phyloP scores from a whole-genome alignment of 2,113 vertebrate genomes.

The Planiliza haematocheilus region DNA sequence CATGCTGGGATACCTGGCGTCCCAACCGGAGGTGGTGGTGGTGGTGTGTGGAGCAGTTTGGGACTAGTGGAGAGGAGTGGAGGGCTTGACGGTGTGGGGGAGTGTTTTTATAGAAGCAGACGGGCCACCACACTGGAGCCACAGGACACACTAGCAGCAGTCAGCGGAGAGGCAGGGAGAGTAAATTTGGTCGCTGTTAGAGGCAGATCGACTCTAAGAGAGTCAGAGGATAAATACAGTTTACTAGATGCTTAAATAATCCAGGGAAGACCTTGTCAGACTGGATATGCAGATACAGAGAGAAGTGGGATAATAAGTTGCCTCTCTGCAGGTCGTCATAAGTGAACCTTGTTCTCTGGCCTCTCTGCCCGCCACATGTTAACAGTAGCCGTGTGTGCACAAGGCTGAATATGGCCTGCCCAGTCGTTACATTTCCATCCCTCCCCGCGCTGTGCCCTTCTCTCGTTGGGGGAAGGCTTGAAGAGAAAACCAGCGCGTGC shows the following conservation, averaged over 20 bases:
- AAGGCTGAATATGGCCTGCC: constrained; percentile 21
- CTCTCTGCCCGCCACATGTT: constrained; percentile 49
- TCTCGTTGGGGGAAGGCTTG: constrained; percentile 9
- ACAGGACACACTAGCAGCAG: constrained; percentile 73
- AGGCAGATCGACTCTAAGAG: constrained; percentile 30
- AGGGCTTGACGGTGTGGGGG: constrained; percentile 62
- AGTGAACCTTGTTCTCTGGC: constrained; percentile 73
- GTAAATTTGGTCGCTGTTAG: constrained; percentile 23
- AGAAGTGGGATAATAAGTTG: constrained; percentile 16
- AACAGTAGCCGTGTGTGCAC: constrained; percentile 71
- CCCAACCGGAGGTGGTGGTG: constrained; percentile 62
- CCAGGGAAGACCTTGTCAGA: constrained; percentile 14
- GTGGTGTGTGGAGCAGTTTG: constrained; percentile 59
- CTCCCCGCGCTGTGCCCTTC: constrained; percentile 34
- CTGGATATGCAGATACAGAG: constrained; percentile 4
- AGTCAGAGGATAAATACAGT: constrained; percentile 56
- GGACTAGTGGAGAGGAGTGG: constrained; percentile 66
- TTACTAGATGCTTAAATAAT: constrained; percentile 59
- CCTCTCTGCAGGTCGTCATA: constrained; percentile 60
- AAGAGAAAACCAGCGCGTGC: constrained; percentile 51
- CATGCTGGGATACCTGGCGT: constrained; percentile 81
- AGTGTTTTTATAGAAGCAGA: constrained; percentile 80
- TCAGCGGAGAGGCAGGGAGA: constrained; percentile 52
- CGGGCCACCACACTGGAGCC: constrained; percentile 77
- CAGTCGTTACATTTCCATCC: constrained; percentile 48